Percentiles rank a stretch among this genome's conserved stretches.
phyloP scores from a whole-genome alignment of 2,113 vertebrate genomes.

The Crypturellus undulatus region DNA sequence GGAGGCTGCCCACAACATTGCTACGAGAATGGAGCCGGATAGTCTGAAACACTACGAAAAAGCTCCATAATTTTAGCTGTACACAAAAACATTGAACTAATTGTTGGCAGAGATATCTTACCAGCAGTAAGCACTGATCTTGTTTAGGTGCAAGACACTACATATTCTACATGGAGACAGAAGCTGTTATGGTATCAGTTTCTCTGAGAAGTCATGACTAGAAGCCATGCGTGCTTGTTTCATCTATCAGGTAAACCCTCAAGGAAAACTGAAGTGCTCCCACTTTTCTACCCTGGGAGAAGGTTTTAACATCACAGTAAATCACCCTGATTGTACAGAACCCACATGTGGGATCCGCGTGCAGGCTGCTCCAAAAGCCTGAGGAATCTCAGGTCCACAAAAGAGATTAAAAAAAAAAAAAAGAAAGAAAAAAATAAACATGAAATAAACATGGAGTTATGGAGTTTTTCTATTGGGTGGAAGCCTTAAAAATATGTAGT shows the following conservation, averaged over 20 bases:
- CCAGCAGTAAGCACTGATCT: not conserved
- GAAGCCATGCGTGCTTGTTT: not conserved
- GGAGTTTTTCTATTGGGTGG: not conserved
- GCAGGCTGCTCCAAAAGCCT: not conserved
- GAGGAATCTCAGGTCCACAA: not conserved
- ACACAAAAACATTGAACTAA: not conserved
- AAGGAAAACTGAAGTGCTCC: not conserved
- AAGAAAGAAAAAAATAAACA: too few species aligned
- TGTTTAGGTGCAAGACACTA: accelerated
- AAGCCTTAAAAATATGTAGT: not conserved
- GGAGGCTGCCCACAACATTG: accelerated
- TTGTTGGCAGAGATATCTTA: not conserved
- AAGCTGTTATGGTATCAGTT: not conserved
- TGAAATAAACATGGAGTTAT: not conserved
- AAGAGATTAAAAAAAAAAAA: not conserved
- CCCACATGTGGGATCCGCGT: not conserved
- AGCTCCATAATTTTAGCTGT: not conserved
- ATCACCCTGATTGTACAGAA: not conserved
- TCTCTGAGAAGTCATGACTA: not conserved
- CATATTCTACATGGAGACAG: not conserved
- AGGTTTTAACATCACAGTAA: not conserved
- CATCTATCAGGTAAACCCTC: not conserved
- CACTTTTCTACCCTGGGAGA: not conserved
- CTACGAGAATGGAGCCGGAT: accelerated
- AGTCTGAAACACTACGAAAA: not conserved